Conservation (phyloP, 2,113 vertebrate genomes). For the Motacilla alba region DNA sequence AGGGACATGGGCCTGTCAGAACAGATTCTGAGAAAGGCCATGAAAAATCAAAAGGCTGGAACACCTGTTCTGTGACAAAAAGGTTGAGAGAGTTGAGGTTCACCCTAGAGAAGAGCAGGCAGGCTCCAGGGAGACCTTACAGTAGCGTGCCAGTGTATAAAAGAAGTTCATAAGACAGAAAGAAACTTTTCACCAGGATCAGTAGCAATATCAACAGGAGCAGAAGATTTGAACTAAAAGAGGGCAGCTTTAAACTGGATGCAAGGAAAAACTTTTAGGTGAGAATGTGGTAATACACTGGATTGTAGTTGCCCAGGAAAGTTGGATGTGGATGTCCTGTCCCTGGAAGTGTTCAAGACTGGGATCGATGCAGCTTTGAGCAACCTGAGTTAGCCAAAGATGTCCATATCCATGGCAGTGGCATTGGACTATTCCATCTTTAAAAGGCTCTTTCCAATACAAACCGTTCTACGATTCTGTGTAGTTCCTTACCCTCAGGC, state of each 20-base stretch:
- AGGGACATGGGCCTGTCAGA: neutral
- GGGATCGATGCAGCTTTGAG: neutral
- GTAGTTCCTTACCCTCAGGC: neutral
- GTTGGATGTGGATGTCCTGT: neutral
- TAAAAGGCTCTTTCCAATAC: neutral
- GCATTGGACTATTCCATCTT: neutral
- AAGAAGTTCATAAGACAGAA: neutral
- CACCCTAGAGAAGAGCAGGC: neutral
- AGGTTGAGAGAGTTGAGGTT: neutral
- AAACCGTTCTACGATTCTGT: neutral
- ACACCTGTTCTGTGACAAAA: neutral
- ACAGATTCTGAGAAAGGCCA: neutral
- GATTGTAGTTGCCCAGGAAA: neutral
- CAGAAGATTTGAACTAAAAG: neutral
- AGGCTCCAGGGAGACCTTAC: neutral
- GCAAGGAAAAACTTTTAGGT: neutral
- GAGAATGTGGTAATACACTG: neutral
- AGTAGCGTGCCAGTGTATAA: neutral
- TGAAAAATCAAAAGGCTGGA: neutral
- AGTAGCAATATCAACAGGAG: neutral
- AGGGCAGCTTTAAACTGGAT: neutral
- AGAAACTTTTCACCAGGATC: neutral
- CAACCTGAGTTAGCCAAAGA: neutral
- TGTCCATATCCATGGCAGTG: accelerated
- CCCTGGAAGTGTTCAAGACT: neutral